Conservation (phyloP, 53 echinoderm and acorn worm species). For the Echinarachnius parma region DNA sequence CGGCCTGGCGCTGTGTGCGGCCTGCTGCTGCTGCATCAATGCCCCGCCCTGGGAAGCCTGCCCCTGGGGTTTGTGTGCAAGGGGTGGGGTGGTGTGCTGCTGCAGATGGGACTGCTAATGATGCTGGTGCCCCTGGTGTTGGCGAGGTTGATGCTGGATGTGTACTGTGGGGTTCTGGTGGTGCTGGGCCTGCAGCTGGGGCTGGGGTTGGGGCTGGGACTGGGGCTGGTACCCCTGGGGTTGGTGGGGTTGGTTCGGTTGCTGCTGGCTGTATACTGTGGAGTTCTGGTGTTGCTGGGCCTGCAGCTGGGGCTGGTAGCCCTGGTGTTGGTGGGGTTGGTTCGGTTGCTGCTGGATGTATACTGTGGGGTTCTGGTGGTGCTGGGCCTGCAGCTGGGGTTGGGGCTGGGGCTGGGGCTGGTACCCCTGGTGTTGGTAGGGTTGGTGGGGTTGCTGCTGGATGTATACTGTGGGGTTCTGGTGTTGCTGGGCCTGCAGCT, state of each 20-base stretch:
- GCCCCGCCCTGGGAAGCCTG: conserved; percentile 13
- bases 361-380: too few relatives aligned
- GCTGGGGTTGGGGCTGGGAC: conserved; percentile 35
- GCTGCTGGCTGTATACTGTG: too few relatives aligned
- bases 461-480: too few relatives aligned
- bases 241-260: conserved; percentile 55
- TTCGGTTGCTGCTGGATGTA: too few relatives aligned
- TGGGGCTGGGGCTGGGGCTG: too few relatives aligned
- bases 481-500: too few relatives aligned
- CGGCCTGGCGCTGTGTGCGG: conserved; percentile 54
- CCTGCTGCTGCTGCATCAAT: conserved; percentile 58
- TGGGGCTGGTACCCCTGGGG: conserved; percentile 17
- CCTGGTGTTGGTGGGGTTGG: conserved; percentile 47
- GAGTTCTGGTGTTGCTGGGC: conserved; percentile 47
- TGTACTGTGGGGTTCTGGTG: too few relatives aligned
- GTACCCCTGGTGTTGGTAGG: too few relatives aligned
- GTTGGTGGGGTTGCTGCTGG: too few relatives aligned
- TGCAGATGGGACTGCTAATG: conserved; percentile 41
- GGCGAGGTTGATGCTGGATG: conserved; percentile 52
- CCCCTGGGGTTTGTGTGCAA: conserved; percentile 36
- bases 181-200: conserved; percentile 43
- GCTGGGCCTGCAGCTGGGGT: too few relatives aligned
- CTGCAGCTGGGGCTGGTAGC: conserved; percentile 65
- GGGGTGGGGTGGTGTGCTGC: conserved; percentile 72
- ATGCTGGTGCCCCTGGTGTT: conserved; percentile 30